phyloP scores from a whole-genome alignment of 2,888 invertebrate genomes.

The Drosophila buzzatii region DNA sequence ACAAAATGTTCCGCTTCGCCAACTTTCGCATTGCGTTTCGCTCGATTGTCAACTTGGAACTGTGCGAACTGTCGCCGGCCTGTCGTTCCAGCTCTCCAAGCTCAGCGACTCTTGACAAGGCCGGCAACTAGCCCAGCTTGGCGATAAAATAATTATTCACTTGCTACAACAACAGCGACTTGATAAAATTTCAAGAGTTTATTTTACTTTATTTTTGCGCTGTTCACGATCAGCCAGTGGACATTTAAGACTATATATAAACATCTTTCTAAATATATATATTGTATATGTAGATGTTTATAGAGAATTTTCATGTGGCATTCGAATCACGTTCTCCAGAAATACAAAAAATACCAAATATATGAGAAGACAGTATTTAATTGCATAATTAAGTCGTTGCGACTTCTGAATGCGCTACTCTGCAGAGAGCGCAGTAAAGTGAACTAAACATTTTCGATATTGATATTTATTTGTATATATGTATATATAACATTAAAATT shows the following conservation, averaged over 20 bases:
- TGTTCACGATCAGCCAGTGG: constrained; percentile 43
- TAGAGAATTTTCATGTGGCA: constrained; percentile 25
- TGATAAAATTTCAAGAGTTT: constrained; percentile 35
- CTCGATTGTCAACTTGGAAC: constrained; percentile 64
- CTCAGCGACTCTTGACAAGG: constrained; percentile 45
- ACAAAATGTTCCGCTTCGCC: constrained; percentile 56
- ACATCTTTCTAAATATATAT: neutral
- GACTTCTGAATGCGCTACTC: constrained; percentile 10
- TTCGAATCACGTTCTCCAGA: constrained; percentile 56
- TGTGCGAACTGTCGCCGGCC: constrained; percentile 32
- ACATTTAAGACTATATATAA: constrained; percentile 21
- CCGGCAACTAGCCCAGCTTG: constrained; percentile 55
- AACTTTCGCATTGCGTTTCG: constrained; percentile 58
- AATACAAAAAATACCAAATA: constrained; percentile 20
- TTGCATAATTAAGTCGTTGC: neutral
- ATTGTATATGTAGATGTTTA: constrained; percentile 1
- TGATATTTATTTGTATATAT: no score
- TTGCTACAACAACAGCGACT: constrained; percentile 27
- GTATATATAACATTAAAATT: no score
- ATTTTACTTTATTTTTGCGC: neutral
- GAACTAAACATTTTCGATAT: no score
- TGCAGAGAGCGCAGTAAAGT: no score
- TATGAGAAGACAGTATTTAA: neutral
- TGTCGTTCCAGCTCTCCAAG: constrained; percentile 11
- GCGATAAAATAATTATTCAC: constrained; percentile 54